phyloP scores from a whole-genome alignment of 2,113 vertebrate genomes.

The Lepus timidus region DNA sequence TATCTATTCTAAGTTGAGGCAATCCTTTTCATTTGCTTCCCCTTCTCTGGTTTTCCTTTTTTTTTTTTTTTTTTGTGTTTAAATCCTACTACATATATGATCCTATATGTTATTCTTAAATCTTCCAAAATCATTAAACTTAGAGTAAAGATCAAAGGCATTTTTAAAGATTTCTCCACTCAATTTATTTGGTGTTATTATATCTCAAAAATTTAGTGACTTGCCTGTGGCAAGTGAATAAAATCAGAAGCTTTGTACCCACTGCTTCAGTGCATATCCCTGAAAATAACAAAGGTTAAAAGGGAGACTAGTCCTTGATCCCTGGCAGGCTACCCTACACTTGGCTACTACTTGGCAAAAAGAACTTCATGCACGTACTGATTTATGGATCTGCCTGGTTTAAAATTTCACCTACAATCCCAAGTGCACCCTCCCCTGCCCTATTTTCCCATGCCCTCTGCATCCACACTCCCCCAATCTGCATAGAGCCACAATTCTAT shows the following conservation, averaged over 20 bases:
- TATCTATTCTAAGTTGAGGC: neutral
- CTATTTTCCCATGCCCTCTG: fast-evolving
- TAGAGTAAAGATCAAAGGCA: constrained; percentile 62
- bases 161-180: constrained; percentile 56
- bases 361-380: neutral
- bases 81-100: constrained; percentile 22
- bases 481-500: neutral
- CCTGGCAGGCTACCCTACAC: neutral
- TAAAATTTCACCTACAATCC: constrained; percentile 4
- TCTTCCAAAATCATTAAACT: constrained; percentile 65
- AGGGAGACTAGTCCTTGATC: neutral
- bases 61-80: neutral
- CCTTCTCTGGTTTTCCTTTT: neutral
- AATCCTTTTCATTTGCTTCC: neutral
- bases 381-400: constrained; percentile 6
- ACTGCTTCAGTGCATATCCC: neutral
- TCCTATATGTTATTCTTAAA: constrained; percentile 29
- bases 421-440: neutral
- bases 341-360: constrained; percentile 37
- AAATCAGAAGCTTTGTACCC: constrained; percentile 63
- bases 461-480: neutral
- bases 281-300: constrained; percentile 50
- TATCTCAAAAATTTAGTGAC: constrained; percentile 46
- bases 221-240: constrained; percentile 52
- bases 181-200: constrained; percentile 59